These are phyloP conservation scores for Porphyrio hochstetteri DNA, from an alignment of 2,113 vertebrate species.

Conservation along the genomic window DNA sequence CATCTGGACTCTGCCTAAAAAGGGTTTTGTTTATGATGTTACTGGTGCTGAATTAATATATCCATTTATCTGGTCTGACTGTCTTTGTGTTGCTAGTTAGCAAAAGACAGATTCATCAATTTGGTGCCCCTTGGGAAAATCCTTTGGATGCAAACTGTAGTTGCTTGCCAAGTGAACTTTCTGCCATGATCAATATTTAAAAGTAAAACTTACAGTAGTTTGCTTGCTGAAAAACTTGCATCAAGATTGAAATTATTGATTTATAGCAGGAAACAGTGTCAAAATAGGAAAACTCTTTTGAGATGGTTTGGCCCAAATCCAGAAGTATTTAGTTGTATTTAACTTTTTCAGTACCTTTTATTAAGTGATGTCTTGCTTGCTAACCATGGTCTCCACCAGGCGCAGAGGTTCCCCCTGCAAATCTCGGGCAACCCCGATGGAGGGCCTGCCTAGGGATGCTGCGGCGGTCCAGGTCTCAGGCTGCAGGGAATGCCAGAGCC, in stretches of 20 bases:
- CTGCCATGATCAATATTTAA: conserved; percentile 7
- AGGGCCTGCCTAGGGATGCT: no score
- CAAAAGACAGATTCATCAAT: background rate
- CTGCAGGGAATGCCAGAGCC: no score
- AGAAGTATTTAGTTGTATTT: background rate
- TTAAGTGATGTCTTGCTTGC: background rate
- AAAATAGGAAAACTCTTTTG: background rate
- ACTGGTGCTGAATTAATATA: conserved; percentile 22
- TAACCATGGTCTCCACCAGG: no score
- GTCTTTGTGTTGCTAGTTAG: background rate
- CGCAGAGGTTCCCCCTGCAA: no score
- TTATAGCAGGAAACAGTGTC: background rate
- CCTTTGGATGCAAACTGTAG: background rate
- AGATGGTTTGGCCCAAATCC: background rate
- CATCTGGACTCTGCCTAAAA: background rate
- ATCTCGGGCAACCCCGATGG: no score
- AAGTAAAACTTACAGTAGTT: background rate
- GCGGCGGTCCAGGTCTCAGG: no score
- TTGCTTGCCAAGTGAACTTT: conserved; percentile 25
- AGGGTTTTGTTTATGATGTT: background rate
- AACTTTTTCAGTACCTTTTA: background rate
- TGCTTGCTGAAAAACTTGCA: background rate
- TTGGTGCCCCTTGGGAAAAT: conserved; percentile 6
- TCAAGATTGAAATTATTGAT: conserved; percentile 1
- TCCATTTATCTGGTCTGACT: background rate